Percentiles rank a stretch among this genome's conserved stretches.
These are phyloP conservation scores for Sigmodon hispidus DNA, from an alignment of 2,113 vertebrate genomes.

Conservation along the genomic window DNA sequence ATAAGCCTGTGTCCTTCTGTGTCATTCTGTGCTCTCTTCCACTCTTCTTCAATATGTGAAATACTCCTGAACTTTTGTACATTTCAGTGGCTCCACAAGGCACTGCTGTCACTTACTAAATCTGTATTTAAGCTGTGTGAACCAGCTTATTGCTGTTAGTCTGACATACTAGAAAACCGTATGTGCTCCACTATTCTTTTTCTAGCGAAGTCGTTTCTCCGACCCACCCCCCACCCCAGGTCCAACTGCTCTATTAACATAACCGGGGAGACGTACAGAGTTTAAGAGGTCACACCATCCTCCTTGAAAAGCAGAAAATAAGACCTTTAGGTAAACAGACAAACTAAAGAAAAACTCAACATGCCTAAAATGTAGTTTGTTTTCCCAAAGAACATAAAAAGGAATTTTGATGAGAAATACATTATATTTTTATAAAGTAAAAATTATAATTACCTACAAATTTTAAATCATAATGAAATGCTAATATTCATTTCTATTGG, in stretches of 20 bases:
- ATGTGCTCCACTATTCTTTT: conserved; percentile 36
- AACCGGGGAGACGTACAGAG: not conserved
- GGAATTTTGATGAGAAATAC: conserved; percentile 53
- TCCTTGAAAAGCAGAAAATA: conserved; percentile 43
- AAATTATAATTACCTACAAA: conserved; percentile 36
- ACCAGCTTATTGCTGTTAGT: conserved; percentile 23
- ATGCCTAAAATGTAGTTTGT: not conserved
- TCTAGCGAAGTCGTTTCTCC: no score
- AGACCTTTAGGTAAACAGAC: not conserved
- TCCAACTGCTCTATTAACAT: not conserved
- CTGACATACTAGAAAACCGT: not conserved
- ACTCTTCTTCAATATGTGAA: not conserved
- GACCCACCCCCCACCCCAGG: no score
- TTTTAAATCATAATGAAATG: conserved; percentile 47
- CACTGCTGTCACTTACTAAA: not conserved
- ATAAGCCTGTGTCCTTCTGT: no score
- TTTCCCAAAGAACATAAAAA: conserved; percentile 50
- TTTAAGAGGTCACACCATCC: not conserved
- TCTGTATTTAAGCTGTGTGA: not conserved
- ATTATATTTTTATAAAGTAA: conserved; percentile 29
- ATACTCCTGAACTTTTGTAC: not conserved
- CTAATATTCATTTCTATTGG: conserved; percentile 2
- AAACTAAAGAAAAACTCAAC: conserved; percentile 6
- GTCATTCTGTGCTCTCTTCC: not conserved
- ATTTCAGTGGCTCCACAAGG: not conserved